phyloP scores from a whole-genome alignment of 1,140 invertebrate species.

The Drosophila repletoides region DNA sequence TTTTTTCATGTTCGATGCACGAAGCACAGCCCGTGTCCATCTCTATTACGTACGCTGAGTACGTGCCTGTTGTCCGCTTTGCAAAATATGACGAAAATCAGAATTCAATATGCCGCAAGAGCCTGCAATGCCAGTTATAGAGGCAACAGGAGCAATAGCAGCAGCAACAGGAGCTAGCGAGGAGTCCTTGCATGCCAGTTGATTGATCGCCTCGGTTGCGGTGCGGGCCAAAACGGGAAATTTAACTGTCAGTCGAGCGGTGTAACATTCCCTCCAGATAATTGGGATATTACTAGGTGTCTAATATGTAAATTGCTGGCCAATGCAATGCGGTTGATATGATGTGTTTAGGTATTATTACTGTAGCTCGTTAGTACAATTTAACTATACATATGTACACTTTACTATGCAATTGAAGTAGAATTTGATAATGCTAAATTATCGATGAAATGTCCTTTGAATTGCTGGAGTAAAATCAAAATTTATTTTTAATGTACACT shows the following conservation, averaged over 20 bases:
- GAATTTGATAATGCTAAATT: too few species aligned
- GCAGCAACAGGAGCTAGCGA: background rate
- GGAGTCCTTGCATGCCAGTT: constrained; percentile 52
- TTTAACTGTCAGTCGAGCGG: constrained; percentile 55
- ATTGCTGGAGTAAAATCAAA: too few species aligned
- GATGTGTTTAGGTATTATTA: background rate
- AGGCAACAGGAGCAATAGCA: background rate
- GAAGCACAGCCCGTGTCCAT: too few species aligned
- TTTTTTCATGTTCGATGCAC: too few species aligned
- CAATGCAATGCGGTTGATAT: background rate
- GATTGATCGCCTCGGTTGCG: constrained; percentile 52
- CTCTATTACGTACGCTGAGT: background rate
- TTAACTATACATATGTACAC: too few species aligned
- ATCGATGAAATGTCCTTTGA: too few species aligned
- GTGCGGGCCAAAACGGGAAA: constrained; percentile 51
- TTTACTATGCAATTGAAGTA: too few species aligned
- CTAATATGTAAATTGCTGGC: background rate
- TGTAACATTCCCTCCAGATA: constrained; percentile 8
- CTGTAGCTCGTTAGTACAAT: too few species aligned
- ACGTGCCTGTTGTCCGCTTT: constrained; percentile 31
- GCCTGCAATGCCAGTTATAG: too few species aligned
- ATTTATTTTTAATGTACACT: too few species aligned
- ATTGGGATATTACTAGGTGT: constrained; percentile 11
- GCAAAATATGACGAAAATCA: constrained; percentile 55
- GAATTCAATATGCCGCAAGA: constrained; percentile 43